These are phyloP conservation scores for Microtus ochrogaster DNA, from an alignment of 2,113 vertebrate genomes.

Conservation along the genomic window DNA sequence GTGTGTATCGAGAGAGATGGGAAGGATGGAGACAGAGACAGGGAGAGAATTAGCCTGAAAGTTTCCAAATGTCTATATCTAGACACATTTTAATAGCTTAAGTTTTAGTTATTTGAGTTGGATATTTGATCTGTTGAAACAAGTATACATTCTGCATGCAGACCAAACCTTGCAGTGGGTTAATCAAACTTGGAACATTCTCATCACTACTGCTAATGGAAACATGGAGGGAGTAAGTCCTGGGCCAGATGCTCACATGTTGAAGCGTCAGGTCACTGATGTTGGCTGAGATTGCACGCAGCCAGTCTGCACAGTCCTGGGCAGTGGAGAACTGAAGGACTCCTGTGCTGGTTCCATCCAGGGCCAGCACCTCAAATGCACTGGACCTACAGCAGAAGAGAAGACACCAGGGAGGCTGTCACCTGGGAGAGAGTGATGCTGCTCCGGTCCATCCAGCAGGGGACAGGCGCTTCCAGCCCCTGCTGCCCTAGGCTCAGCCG, in stretches of 20 bases:
- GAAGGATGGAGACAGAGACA: neutral
- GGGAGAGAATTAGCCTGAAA: rapidly evolving
- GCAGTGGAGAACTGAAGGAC: slow-evolving; percentile 94
- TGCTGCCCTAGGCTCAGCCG: neutral
- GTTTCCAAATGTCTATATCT: neutral
- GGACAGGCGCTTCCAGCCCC: neutral
- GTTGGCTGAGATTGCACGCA: slow-evolving; percentile 94
- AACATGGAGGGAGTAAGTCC: neutral
- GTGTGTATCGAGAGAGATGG: too few relatives aligned
- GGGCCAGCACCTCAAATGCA: slow-evolving; percentile 93
- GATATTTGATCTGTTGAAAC: neutral
- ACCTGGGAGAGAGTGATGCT: neutral
- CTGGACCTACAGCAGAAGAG: slow-evolving; percentile 89
- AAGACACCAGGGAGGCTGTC: neutral
- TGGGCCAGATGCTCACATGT: slow-evolving; percentile 89
- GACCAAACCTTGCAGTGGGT: neutral
- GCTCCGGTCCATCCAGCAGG: neutral
- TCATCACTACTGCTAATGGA: too few relatives aligned
- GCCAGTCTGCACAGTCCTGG: slow-evolving; percentile 95
- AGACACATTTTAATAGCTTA: neutral
- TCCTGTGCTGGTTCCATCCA: slow-evolving; percentile 91
- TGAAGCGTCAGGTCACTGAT: slow-evolving; percentile 93
- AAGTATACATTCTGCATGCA: neutral
- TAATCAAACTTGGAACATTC: rapidly evolving
- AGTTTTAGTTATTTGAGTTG: neutral